Evolutionary conservation across 1,140 invertebrate species (phyloP), one percentile per base, ranked within the genome.

Genomic region (Akabosia matsudoensis): DNA sequence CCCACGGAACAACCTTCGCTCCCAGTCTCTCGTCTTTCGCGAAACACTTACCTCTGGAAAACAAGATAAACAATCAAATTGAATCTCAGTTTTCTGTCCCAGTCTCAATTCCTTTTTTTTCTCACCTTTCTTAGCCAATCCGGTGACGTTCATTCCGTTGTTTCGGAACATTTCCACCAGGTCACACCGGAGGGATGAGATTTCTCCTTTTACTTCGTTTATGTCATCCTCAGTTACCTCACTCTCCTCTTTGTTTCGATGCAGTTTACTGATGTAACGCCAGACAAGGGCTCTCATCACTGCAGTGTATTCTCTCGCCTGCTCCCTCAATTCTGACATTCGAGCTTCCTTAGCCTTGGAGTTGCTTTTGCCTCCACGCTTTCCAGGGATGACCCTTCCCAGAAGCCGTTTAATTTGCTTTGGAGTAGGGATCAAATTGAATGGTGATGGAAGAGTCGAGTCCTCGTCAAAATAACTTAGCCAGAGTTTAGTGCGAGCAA

Each of bases 381-480:
- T 22, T 28, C 30, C 61, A 0, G 77, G 74, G 4, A 78, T 73
- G 31, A 72, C 70, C n/a, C 51, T 52, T 0, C 89, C 88, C 0
- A 90, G 84, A 1, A 90, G 79, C 83, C 90, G 89, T 78, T 92
- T 84, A 2, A 93, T 79, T 61, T 90, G 82, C 83, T 92, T 92
- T 0, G 90, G 88, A 14, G 88, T 90, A 0, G 91, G 91, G 52
- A 95, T 87, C 16, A 95, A 90, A 83, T 95, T 96, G 84, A 96
- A 96, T 1, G 94, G 93, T 28, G 89, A 90, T 0, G 94, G 93
- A 26, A 96, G 84, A 0, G 94, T 96, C 1, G 90, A 89, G 28
- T 90, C 91, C 82, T 95, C 92, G 82, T 96, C 94, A 85, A 96
- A 96, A 83, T 93, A 96, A 79, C 92, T 93, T 87, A 96, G 91